Base-by-base conservation (phyloP, 2,797 vertebrate species). In the Sebastiscus tertius region DNA sequence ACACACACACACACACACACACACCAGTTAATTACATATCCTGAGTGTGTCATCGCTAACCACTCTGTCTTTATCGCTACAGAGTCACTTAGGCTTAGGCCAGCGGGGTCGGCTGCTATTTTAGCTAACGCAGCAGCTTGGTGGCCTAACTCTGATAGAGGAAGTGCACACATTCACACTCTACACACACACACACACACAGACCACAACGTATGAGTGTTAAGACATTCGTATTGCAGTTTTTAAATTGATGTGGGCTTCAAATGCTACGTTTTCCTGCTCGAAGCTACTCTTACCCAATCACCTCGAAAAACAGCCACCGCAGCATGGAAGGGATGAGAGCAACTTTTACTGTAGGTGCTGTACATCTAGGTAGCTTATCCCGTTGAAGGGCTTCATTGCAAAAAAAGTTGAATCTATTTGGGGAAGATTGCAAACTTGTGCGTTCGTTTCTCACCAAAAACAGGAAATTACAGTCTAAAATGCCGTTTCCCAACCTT, bases 1-100 rank as follows among this genome's bases (percentile, higher is more conserved):
- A n/a, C n/a, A n/a, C n/a, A 1, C 22, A 9, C 36, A 9, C 75
- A n/a, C 31, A 34, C 60, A 29, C 62, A 58, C 75, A 55, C 60
- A 29, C 62, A 58, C 77, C 46, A 46, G 42, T 46, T 46, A 46
- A 46, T 92, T 90, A 91, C 84, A 91, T 64, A 84, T 77, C 78
- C 81, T 81, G 60, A 80, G 88, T 88, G 87, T 91, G 92, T 88
- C 85, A 82, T 75, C 79, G 84, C 87, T 92, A 86, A 87, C 86
- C 75, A 70, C 87, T 86, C 81, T 81, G 84, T 91, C 86, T 90
- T 90, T 90, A 92, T 95, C 91, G 83, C 85, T 66, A 42, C 79
- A 79, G 82, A 92, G 88, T 94, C 92, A 94, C 89, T 92, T 89
- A 85, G 82, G 79, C 85, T 84, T 88, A 92, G 88, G 89, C 86